Evolutionary conservation across 1,140 invertebrate genomes (phyloP).

Genomic region (Drosophila arizonae): DNA sequence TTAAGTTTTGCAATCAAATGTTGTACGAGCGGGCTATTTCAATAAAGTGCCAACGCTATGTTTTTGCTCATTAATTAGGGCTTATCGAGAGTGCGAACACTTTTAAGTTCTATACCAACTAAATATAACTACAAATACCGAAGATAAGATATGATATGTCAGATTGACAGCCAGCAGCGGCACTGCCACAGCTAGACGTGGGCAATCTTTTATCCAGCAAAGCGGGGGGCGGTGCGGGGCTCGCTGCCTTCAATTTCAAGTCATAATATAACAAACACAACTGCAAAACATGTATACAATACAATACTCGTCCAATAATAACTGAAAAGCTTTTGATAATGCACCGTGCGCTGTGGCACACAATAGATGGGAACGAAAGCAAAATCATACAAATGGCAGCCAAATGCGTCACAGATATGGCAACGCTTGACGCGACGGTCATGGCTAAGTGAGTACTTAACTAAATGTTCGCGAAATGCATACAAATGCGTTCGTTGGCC

Average conservation of each 20-base stretch:
- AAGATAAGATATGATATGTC: slow-evolving; percentile 42
- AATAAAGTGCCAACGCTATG: not conserved
- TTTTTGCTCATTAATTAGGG: slow-evolving; percentile 35
- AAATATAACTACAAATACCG: slow-evolving; percentile 21
- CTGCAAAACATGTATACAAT: slow-evolving; percentile 13
- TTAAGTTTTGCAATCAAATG: slow-evolving; percentile 27
- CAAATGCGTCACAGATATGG: slow-evolving; percentile 56
- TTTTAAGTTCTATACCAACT: slow-evolving; percentile 40
- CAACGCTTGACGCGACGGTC: slow-evolving; percentile 45
- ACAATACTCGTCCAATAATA: slow-evolving; percentile 25
- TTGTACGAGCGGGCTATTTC: not conserved
- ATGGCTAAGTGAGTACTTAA: slow-evolving; percentile 20
- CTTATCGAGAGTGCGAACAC: slow-evolving; percentile 41
- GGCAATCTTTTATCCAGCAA: slow-evolving; percentile 21
- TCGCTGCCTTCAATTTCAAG: slow-evolving; percentile 7
- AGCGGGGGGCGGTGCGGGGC: not conserved
- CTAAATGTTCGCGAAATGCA: slow-evolving; percentile 31
- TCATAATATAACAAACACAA: slow-evolving; percentile 5
- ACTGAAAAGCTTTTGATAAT: slow-evolving; percentile 53
- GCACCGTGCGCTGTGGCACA: slow-evolving; percentile 7
- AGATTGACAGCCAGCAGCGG: slow-evolving; percentile 5
- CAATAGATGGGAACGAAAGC: slow-evolving; percentile 26
- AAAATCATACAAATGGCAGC: slow-evolving; percentile 43
- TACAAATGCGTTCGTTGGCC: slow-evolving; percentile 55
- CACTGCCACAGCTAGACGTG: not conserved